Evolutionary conservation across 1,140 invertebrate genomes (phyloP).

Genomic region (Nymphalis io): DNA sequence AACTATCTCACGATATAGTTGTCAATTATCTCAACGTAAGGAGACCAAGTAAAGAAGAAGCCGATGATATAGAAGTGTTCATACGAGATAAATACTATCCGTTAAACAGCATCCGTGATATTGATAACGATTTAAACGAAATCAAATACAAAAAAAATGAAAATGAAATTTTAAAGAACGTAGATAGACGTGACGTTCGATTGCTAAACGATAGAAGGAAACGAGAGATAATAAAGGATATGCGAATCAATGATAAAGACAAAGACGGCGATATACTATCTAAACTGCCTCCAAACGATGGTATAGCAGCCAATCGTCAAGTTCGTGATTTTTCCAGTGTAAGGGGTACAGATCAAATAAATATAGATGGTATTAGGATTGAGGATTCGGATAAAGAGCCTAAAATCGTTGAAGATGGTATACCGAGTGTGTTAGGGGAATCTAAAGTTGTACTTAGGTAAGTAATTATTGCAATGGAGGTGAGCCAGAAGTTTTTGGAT

Average conservation of each 20-base stretch:
- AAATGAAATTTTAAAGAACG: slow-evolving; percentile 9
- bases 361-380: slow-evolving; percentile 83
- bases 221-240: slow-evolving; percentile 21
- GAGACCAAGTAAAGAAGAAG: slow-evolving; percentile 45
- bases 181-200: slow-evolving; percentile 17
- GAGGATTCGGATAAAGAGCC: slow-evolving; percentile 83
- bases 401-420: slow-evolving; percentile 82
- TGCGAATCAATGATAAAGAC: not conserved
- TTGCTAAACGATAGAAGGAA: slow-evolving; percentile 34
- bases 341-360: slow-evolving; percentile 39
- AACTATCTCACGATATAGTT: slow-evolving; percentile 70
- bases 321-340: slow-evolving; percentile 44
- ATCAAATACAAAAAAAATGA: slow-evolving; percentile 19
- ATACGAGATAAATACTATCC: slow-evolving; percentile 53
- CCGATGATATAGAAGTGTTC: slow-evolving; percentile 55
- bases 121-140: slow-evolving; percentile 22
- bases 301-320: slow-evolving; percentile 25
- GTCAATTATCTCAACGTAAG: slow-evolving; percentile 61
- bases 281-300: slow-evolving; percentile 23
- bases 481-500: no score
- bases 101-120: slow-evolving; percentile 39
- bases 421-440: slow-evolving; percentile 85
- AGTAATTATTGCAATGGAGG: no score
- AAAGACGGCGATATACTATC: not conserved
- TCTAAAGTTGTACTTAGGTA: slow-evolving; percentile 80